A percentile compares a stretch with the other conserved stretches of the same genome.
phyloP scores from a whole-genome alignment of 2,888 invertebrate species.

The Melanophora roralis region DNA sequence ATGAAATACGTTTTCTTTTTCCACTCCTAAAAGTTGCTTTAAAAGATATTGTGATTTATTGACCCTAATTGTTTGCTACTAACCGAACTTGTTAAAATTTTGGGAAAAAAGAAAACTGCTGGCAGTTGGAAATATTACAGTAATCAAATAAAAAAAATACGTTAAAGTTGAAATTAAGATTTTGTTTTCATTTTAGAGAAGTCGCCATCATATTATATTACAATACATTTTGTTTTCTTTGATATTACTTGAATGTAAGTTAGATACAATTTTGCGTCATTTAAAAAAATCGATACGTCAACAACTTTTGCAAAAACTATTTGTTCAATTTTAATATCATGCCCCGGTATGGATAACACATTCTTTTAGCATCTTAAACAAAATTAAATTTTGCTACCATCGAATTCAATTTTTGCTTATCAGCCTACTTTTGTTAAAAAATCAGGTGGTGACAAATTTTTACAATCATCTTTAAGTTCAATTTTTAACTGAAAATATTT shows the following conservation, averaged over 20 bases:
- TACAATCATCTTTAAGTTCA: slow-evolving; percentile 64
- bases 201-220: neutral
- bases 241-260: too few relatives aligned
- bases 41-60: too few relatives aligned
- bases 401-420: neutral
- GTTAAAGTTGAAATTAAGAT: too few relatives aligned
- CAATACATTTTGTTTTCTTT: neutral
- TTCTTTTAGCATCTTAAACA: too few relatives aligned
- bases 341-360: too few relatives aligned
- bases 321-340: too few relatives aligned
- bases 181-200: neutral
- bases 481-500: slow-evolving; percentile 76
- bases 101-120: neutral
- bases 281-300: too few relatives aligned
- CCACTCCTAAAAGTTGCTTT: neutral
- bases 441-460: slow-evolving; percentile 6
- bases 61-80: neutral
- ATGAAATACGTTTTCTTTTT: slow-evolving; percentile 47
- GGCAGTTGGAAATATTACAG: slow-evolving; percentile 1
- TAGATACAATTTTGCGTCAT: too few relatives aligned
- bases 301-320: too few relatives aligned
- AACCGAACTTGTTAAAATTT: slow-evolving; percentile 28
- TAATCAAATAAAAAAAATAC: neutral
- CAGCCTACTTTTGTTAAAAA: neutral
- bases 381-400: neutral